phyloP scores from a whole-genome alignment of 1,140 invertebrate species.

The Euura lappo region DNA sequence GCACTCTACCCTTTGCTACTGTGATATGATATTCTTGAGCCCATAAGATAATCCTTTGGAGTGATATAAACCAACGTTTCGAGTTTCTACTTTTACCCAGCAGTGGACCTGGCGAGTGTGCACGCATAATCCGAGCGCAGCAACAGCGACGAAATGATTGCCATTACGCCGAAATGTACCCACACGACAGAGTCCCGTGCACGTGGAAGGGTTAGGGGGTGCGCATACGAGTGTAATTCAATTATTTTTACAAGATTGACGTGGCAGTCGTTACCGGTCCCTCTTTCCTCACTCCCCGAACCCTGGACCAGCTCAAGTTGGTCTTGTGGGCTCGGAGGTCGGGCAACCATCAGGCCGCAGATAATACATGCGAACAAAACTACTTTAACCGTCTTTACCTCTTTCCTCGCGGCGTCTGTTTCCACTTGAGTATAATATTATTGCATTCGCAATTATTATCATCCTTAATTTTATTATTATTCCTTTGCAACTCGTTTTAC shows the following conservation, averaged over 20 bases:
- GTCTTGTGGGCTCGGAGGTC: not conserved
- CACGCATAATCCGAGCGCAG: not conserved
- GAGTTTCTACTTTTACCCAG: no score
- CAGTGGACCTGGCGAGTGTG: not conserved
- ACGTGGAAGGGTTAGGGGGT: not conserved
- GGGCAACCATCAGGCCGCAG: not conserved
- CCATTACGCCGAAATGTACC: conserved; percentile 11
- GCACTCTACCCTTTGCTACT: not conserved
- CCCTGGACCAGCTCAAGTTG: not conserved
- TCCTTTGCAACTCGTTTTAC: no score
- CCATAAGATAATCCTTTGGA: no score
- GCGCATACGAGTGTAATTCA: conserved; percentile 11
- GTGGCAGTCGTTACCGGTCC: conserved; percentile 9
- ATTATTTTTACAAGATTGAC: conserved; percentile 16
- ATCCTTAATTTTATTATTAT: not conserved
- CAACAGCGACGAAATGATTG: not conserved
- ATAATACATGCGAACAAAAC: conserved; percentile 1
- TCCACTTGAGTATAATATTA: not conserved
- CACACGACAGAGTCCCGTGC: not conserved
- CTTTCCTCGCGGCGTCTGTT: not conserved
- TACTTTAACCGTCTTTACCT: not conserved
- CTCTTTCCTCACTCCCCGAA: not conserved
- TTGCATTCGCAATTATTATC: not conserved
- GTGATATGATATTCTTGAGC: no score
- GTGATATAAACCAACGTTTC: no score